Evolutionary conservation across 2,797 vertebrate genomes (phyloP), one percentile per base, ranked within the genome.

Genomic region (Ctenopoma multispine): DNA sequence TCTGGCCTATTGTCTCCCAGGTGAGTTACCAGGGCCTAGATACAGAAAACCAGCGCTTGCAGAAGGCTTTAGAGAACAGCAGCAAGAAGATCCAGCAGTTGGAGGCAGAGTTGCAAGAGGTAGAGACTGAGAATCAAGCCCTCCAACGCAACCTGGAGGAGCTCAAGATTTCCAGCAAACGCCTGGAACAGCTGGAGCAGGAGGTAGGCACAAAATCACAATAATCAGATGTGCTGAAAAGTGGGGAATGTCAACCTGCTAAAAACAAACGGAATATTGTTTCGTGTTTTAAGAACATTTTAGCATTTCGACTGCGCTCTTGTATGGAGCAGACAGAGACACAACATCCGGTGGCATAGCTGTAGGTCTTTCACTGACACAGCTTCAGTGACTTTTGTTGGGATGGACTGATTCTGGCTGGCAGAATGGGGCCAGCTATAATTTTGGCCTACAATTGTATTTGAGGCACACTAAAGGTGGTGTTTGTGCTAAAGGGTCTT

Each of bases 101-200:
- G 83, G 97, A 99, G 89, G 96, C 88, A 4, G 97, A 99, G 81
- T 86, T 99, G 12, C 96, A 96, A 61, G 98, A 99, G 44, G 89
- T 98, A 62, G 98, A 99, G 84, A 89, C 93, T 6, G 98, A 99
- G 94, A 99, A 99, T 90, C 97, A 99, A 77, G 93, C 92, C 53
- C 87, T 99, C 24, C 97, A 99, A 36, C 96, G 95, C 82, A 98
- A 93, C 84, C 88, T 99, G 63, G 98, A 99, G 81, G 97, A 99
- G 89, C 92, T 99, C 59, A 99, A 98, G 93, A 98, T 99, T 85
- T 98, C 97, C 49, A 98, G 97, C 85, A 99, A 98, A 91, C 95
- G 96, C 48, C 89, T 99, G 64, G 97, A 99, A 89, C 97, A 99
- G 84, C 87, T 99, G 80, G 98, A 98, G 79, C 96, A 97, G 82